Percentiles rank a stretch among this genome's conserved stretches.
Evolutionary conservation across 2,113 vertebrate genomes (phyloP).

Genomic region (Thamnaconus septentrionalis): DNA sequence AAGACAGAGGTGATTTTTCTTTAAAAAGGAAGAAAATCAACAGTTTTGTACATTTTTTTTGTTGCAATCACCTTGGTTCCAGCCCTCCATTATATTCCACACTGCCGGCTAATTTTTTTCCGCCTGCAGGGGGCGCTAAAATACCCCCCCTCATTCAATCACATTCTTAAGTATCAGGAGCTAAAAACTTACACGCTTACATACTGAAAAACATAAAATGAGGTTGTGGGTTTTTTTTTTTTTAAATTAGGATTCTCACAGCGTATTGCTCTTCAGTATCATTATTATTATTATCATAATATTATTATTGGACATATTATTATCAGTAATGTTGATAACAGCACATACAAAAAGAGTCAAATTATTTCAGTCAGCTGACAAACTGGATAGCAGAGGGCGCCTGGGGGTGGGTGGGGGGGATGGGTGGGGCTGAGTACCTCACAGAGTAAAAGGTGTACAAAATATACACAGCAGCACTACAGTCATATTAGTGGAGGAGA

Average conservation of each 20-base stretch:
- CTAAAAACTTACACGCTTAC: no score
- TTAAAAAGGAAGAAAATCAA: conserved; percentile 26
- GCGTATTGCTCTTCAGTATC: conserved; percentile 69
- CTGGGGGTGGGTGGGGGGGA: conserved; percentile 54
- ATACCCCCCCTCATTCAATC: no score
- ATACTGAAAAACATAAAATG: no score
- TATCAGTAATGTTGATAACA: no score
- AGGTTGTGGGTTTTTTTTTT: no score
- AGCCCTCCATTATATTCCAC: no score
- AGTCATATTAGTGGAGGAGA: conserved; percentile 7
- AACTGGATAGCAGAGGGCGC: conserved; percentile 26
- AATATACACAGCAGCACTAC: conserved; percentile 38
- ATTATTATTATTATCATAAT: conserved; percentile 25
- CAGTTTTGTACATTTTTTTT: conserved; percentile 45
- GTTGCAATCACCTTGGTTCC: conserved; percentile 31
- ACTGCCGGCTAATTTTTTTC: no score
- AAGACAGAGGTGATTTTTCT: conserved; percentile 19
- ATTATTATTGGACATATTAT: no score
- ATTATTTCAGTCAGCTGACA: conserved; percentile 45
- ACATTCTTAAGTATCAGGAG: no score
- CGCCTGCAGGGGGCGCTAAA: no score
- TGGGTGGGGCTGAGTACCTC: conserved; percentile 5
- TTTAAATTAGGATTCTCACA: conserved; percentile 47
- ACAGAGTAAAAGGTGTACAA: conserved; percentile 13
- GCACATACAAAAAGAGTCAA: conserved; percentile 66